A percentile compares a stretch with the other conserved stretches of the same genome.
phyloP scores from a whole-genome alignment of 2,113 vertebrate genomes.

The Numenius arquata region DNA sequence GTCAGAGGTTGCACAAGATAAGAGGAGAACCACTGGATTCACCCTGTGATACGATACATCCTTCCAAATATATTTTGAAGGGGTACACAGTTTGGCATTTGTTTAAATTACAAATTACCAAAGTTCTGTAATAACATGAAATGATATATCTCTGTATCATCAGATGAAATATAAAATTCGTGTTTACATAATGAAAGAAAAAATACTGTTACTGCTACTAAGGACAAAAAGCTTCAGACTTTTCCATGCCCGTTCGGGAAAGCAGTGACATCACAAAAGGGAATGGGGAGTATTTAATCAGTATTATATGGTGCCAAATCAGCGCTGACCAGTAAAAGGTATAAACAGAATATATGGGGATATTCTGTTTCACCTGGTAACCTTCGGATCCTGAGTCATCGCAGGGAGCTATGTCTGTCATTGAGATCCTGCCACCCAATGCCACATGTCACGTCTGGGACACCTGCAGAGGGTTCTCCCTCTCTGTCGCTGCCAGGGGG shows the following conservation, averaged over 20 bases:
- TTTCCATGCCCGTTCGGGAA: background rate
- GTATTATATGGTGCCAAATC: background rate
- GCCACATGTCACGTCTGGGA: accelerated
- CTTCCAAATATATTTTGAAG: background rate
- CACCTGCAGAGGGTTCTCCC: background rate
- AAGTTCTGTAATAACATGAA: background rate
- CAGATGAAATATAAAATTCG: background rate
- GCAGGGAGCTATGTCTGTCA: background rate
- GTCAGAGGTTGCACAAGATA: background rate
- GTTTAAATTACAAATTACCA: background rate
- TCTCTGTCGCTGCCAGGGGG: background rate
- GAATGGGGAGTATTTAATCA: background rate
- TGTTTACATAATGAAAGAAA: background rate
- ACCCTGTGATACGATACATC: background rate
- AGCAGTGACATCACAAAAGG: background rate
- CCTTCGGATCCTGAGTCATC: no score
- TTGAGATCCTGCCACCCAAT: background rate
- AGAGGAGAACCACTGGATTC: background rate
- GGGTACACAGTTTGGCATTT: background rate
- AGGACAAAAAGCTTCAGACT: background rate
- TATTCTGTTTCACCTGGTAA: background rate
- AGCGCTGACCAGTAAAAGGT: background rate
- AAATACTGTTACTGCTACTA: background rate
- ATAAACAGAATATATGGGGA: background rate
- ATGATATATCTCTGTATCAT: background rate